phyloP scores from a whole-genome alignment of 2,888 invertebrate genomes.

The Euclidia mi region DNA sequence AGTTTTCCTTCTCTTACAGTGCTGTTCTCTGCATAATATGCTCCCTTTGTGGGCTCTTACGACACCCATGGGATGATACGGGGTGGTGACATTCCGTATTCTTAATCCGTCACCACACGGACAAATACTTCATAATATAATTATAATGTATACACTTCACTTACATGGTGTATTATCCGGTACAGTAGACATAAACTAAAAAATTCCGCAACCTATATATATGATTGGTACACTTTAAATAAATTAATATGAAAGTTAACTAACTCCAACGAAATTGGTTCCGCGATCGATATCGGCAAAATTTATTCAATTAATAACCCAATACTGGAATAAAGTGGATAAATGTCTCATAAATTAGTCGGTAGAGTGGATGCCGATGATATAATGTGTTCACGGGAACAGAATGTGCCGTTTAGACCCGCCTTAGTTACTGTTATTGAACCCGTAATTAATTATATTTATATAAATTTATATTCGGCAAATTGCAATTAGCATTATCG shows the following conservation, averaged over 20 bases:
- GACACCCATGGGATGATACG: no score
- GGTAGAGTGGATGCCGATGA: slow-evolving; percentile 51
- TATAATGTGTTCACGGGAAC: slow-evolving; percentile 50
- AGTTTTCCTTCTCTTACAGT: no score
- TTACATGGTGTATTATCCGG: neutral
- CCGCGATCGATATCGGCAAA: slow-evolving; percentile 55
- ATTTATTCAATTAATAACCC: slow-evolving; percentile 65
- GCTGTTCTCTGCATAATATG: no score
- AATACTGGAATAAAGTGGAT: slow-evolving; percentile 58
- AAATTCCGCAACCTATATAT: slow-evolving; percentile 26
- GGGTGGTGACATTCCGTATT: no score
- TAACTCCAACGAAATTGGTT: slow-evolving; percentile 40
- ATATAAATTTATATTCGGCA: neutral
- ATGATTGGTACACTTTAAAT: slow-evolving; percentile 33
- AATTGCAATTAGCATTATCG: no score
- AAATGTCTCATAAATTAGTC: slow-evolving; percentile 67
- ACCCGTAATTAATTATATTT: slow-evolving; percentile 4
- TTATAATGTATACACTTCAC: no score
- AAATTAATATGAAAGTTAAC: slow-evolving; percentile 55
- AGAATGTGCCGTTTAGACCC: no score
- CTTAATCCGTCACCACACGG: no score
- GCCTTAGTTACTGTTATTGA: neutral
- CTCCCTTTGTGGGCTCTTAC: no score
- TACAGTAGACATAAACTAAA: slow-evolving; percentile 28
- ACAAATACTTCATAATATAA: no score